Conservation (phyloP, 1,140 invertebrate genomes). For the Pseudachorutes palmiensis region DNA sequence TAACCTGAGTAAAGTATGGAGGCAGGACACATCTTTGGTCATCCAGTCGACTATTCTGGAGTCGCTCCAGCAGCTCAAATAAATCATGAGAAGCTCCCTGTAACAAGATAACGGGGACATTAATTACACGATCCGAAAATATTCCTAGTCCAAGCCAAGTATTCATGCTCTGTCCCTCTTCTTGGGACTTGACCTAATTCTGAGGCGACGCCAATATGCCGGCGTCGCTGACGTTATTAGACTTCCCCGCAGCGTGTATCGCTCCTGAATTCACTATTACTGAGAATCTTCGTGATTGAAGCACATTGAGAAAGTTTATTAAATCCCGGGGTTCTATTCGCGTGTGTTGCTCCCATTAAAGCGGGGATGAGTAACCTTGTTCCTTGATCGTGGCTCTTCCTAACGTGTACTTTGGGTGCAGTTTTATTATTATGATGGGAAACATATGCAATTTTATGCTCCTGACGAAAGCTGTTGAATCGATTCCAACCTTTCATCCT, state of each 20-base stretch:
- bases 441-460: too few species aligned
- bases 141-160: not conserved
- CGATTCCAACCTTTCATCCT: not conserved
- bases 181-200: too few species aligned
- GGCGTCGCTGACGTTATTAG: too few species aligned
- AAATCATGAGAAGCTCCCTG: conserved; percentile 68
- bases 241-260: too few species aligned
- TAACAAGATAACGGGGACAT: conserved; percentile 37
- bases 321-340: not conserved
- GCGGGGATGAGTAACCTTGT: too few species aligned
- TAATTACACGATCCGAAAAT: not conserved
- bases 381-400: too few species aligned
- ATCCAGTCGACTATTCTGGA: conserved; percentile 83
- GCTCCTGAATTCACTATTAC: too few species aligned
- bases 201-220: too few species aligned
- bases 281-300: not conserved
- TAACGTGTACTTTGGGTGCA: too few species aligned
- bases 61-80: conserved; percentile 79
- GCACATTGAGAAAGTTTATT: not conserved
- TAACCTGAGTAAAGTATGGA: conserved; percentile 75
- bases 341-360: too few species aligned
- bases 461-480: not conserved
- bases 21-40: conserved; percentile 89
- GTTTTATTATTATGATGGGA: too few species aligned
- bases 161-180: not conserved